Evolutionary conservation across 2,888 invertebrate genomes (phyloP).

Genomic region (Stomorhina lunata): DNA sequence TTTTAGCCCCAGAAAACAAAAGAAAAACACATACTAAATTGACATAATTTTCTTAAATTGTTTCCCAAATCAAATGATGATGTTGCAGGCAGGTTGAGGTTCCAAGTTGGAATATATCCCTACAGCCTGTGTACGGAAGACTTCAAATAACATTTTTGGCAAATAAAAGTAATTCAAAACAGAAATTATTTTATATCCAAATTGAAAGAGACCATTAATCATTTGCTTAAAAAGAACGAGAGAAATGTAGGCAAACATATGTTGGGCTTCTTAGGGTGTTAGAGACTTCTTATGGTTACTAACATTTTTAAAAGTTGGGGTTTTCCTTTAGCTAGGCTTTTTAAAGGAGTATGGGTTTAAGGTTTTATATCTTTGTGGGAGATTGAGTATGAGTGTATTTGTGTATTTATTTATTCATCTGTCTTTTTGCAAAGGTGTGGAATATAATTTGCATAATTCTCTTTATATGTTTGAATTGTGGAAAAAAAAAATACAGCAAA

Average conservation of each 20-base stretch:
- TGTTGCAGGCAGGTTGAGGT: not conserved
- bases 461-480: not conserved
- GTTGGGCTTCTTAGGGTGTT: not conserved
- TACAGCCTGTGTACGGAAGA: too few species aligned
- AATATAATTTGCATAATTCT: conserved; percentile 27
- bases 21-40: not conserved
- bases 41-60: not conserved
- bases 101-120: not conserved
- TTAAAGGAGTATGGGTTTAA: not conserved
- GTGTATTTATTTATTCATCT: not conserved
- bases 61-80: not conserved
- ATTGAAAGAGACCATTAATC: conserved; percentile 16
- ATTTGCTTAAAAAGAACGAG: not conserved
- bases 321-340: too few species aligned
- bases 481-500: conserved; percentile 39
- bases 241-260: not conserved
- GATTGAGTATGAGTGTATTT: not conserved
- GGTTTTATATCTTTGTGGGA: not conserved
- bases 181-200: not conserved
- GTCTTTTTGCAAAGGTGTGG: not conserved
- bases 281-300: too few species aligned
- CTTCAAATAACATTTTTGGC: too few species aligned
- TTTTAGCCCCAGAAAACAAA: too few species aligned
- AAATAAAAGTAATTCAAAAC: not conserved
- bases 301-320: too few species aligned